phyloP scores from a whole-genome alignment of 2,888 invertebrate genomes.

The Melinaea marsaeus region DNA sequence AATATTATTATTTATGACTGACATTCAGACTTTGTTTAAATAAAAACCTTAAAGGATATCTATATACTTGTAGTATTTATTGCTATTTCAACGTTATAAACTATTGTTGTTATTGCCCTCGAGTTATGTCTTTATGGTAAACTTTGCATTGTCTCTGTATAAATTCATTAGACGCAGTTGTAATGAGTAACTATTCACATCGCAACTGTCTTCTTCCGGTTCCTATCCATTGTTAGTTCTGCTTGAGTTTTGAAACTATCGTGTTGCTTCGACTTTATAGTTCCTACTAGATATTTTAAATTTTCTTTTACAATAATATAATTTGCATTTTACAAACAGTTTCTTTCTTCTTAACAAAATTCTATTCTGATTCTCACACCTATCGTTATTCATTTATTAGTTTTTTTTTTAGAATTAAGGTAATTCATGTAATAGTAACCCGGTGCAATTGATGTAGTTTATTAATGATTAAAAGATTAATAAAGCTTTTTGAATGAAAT shows the following conservation, averaged over 20 bases:
- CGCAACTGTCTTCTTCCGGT: slow-evolving; percentile 12
- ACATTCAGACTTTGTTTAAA: too few relatives aligned
- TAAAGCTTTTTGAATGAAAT: too few relatives aligned
- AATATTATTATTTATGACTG: neutral
- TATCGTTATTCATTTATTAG: too few relatives aligned
- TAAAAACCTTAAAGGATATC: too few relatives aligned
- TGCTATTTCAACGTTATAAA: neutral
- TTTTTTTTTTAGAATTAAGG: too few relatives aligned
- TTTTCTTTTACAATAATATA: too few relatives aligned
- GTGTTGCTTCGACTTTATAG: neutral
- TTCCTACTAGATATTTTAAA: neutral
- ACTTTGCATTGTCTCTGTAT: slow-evolving; percentile 8
- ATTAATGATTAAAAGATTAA: too few relatives aligned
- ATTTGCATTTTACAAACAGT: too few relatives aligned
- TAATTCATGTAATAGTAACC: too few relatives aligned
- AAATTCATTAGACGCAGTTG: slow-evolving; percentile 3
- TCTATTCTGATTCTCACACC: too few relatives aligned
- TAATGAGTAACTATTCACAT: slow-evolving; percentile 13
- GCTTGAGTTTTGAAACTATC: neutral
- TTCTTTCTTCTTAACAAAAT: too few relatives aligned
- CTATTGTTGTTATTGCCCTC: neutral
- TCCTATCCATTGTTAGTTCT: slow-evolving; percentile 8
- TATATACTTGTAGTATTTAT: neutral
- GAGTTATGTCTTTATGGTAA: slow-evolving; percentile 2
- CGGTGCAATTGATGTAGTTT: too few relatives aligned